A percentile compares a stretch with the other conserved stretches of the same genome.
phyloP scores from a whole-genome alignment of 2,888 invertebrate species.

The Andricus quercusramuli region DNA sequence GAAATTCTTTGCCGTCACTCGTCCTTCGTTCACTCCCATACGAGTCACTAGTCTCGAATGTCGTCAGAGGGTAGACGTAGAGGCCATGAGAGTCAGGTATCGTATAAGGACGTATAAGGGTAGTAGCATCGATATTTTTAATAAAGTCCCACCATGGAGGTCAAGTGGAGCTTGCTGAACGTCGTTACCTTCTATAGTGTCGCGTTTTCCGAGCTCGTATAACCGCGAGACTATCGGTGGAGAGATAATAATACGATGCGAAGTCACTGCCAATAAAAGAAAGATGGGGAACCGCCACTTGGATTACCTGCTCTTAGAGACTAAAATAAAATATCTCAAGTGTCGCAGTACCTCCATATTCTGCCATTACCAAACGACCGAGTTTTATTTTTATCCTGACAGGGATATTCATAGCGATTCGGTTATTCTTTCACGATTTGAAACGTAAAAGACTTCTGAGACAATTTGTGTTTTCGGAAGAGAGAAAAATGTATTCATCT shows the following conservation, averaged over 20 bases:
- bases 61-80: neutral
- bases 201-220: neutral
- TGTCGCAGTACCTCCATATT: neutral
- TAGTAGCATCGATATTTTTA: slow-evolving; percentile 49
- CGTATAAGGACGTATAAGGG: neutral
- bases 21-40: neutral
- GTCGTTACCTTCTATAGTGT: slow-evolving; percentile 49
- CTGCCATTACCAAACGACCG: neutral
- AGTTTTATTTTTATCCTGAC: neutral
- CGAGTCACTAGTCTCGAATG: slow-evolving; percentile 25
- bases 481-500: neutral
- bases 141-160: slow-evolving; percentile 49
- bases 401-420: slow-evolving; percentile 2
- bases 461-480: slow-evolving; percentile 1
- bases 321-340: neutral
- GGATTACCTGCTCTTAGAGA: neutral
- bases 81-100: neutral
- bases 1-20: slow-evolving; percentile 25
- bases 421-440: slow-evolving; percentile 4
- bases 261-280: slow-evolving; percentile 62
- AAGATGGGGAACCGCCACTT: slow-evolving; percentile 49
- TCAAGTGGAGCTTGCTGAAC: slow-evolving; percentile 48
- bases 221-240: slow-evolving; percentile 45
- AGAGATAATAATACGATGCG: slow-evolving; percentile 57
- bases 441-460: neutral